Base-by-base conservation (phyloP, 2,797 vertebrate species). In the Antrozous pallidus region DNA sequence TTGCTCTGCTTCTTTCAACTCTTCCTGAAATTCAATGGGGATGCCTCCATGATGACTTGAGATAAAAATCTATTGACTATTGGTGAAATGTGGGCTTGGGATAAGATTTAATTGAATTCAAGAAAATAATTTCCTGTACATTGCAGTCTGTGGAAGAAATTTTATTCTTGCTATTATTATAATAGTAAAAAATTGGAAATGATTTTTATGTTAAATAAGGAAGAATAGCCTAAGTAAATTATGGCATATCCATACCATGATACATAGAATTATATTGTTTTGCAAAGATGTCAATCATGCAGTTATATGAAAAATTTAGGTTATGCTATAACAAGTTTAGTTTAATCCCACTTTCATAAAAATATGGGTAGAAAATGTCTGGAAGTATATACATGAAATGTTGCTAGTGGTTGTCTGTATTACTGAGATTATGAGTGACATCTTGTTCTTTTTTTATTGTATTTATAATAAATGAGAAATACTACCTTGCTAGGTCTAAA, bases 51-150 rank as follows among this genome's bases (percentile, higher is more conserved):
- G 33, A 83, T 78, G 88, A 70, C 20, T 31, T 78, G 38, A 49
- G 33, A 47, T 85, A 49, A 77, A 77, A 83, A 84, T 58, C 77
- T 45, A 14, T 47, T 67, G 22, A n/a, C 65, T 36, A 2, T n/a
- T 49, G 38, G 22, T 79, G n/a, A 33, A 45, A 49, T n/a, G 4
- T 51, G 20, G 18, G 9, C 11, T 81, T 56, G 22, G 31, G 61
- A 42, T 86, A 77, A 80, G 78, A 70, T 65, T 91, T 84, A 61
- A 47, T 31, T 65, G 69, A 95, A 85, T 94, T 90, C 70, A 78
- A 70, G 38, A 42, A n/a, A 93, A n/a, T 67, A 49, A 40, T 92
- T 81, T 82, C 18, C 56, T 90, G 5, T 8, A 7, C 40, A 22
- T 79, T 84, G 71, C 58, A 77, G 8, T 80, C 49, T 81, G 16